A percentile compares a stretch with the other conserved stretches of the same genome.
These are phyloP conservation scores for Alces alces DNA, from an alignment of 2,113 vertebrate species.

Conservation along the genomic window DNA sequence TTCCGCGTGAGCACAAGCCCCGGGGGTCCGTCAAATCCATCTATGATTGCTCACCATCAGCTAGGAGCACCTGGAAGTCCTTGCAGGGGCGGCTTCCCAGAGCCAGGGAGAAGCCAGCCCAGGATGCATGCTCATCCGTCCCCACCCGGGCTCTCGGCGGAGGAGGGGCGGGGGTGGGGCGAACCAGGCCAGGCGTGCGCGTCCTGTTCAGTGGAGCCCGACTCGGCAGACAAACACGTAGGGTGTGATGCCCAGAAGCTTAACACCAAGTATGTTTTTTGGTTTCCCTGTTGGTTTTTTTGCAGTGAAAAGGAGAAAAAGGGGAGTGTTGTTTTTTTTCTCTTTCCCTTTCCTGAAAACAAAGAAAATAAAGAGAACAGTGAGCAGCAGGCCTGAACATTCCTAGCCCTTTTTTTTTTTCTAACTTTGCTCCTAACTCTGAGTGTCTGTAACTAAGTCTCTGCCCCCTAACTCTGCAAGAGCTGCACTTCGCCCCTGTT, in stretches of 20 bases:
- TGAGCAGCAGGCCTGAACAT: background rate
- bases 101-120: too few relatives aligned
- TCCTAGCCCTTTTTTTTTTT: background rate
- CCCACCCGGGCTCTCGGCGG: background rate
- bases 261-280: too few relatives aligned
- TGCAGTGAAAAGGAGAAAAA: background rate
- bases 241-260: background rate
- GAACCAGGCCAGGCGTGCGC: rapidly evolving
- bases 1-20: background rate
- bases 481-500: background rate
- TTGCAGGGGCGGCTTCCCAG: background rate
- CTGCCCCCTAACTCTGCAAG: background rate
- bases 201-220: background rate
- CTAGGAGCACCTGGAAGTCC: background rate
- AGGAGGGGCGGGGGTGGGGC: background rate
- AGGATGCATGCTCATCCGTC: rapidly evolving
- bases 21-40: too few relatives aligned
- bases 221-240: rapidly evolving
- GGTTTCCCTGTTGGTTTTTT: rapidly evolving
- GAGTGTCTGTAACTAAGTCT: background rate
- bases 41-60: background rate
- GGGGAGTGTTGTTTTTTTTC: background rate
- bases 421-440: background rate
- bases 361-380: background rate
- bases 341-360: background rate